Conservation (phyloP, 2,888 invertebrate species). For the Brenthis hecate region DNA sequence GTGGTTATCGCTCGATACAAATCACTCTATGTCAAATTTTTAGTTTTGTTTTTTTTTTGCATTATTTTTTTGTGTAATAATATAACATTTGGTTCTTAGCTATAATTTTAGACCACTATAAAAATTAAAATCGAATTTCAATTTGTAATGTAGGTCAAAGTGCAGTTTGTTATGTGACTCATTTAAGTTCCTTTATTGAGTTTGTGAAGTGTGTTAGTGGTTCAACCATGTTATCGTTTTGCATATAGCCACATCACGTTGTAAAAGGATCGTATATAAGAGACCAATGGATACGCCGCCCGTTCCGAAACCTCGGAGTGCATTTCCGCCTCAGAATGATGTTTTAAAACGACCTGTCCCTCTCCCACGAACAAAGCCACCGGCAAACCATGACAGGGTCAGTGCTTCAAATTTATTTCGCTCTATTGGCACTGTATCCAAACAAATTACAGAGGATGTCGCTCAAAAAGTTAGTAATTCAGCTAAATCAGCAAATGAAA, state of each 20-base stretch:
- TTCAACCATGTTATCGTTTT: slow-evolving; percentile 37
- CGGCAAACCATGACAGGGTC: slow-evolving; percentile 56
- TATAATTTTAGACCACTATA: too few species aligned
- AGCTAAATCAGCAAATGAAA: slow-evolving; percentile 69
- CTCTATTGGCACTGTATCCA: slow-evolving; percentile 80
- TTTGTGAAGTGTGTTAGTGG: slow-evolving; percentile 34
- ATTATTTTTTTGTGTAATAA: slow-evolving; percentile 1
- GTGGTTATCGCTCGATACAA: slow-evolving; percentile 2
- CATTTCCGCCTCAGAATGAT: slow-evolving; percentile 52
- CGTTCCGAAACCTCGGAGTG: slow-evolving; percentile 69
- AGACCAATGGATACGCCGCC: slow-evolving; percentile 68
- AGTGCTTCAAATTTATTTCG: slow-evolving; percentile 72
- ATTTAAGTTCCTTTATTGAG: slow-evolving; percentile 34
- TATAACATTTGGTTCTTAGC: not conserved
- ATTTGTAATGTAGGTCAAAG: slow-evolving; percentile 17
- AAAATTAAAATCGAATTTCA: not conserved
- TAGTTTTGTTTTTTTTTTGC: slow-evolving; percentile 11
- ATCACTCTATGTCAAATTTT: not conserved
- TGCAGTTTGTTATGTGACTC: slow-evolving; percentile 39
- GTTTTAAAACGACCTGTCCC: slow-evolving; percentile 76
- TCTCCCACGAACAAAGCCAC: slow-evolving; percentile 73
- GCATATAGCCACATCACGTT: slow-evolving; percentile 18
- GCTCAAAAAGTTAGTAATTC: slow-evolving; percentile 75
- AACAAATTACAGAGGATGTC: slow-evolving; percentile 81
- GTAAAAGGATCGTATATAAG: slow-evolving; percentile 12